Evolutionary conservation across 2,113 vertebrate species (phyloP).

Genomic region (Prietella phreatophila): DNA sequence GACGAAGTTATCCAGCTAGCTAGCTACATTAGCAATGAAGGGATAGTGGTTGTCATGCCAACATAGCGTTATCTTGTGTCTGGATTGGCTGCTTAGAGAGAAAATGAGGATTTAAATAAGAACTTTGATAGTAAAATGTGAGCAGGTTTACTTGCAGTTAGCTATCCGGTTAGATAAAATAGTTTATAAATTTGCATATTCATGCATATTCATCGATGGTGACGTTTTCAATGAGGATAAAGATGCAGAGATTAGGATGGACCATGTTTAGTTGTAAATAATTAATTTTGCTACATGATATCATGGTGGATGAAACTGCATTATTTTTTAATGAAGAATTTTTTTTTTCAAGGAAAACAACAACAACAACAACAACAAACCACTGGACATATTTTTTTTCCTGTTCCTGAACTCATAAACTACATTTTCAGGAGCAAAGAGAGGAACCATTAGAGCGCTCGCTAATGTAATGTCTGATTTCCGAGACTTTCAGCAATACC

Average conservation of each 20-base stretch:
- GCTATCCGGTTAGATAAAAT: not conserved
- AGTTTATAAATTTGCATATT: not conserved
- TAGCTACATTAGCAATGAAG: not conserved
- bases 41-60: not conserved
- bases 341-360: not conserved
- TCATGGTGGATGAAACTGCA: not conserved
- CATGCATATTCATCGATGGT: not conserved
- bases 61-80: not conserved
- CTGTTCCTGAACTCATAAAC: not conserved
- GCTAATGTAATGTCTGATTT: not conserved
- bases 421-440: not conserved
- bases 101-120: not conserved
- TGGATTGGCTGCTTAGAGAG: not conserved
- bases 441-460: not conserved
- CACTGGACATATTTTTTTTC: not conserved
- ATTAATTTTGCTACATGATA: not conserved
- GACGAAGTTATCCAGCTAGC: not conserved
- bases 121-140: not conserved
- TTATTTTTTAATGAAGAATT: not conserved
- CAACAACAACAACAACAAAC: not conserved
- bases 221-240: not conserved
- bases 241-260: not conserved
- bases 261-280: not conserved
- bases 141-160: not conserved
- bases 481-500: constrained; percentile 8